Evolutionary conservation across 2,113 vertebrate species (phyloP).

Genomic region (Seriola quinqueradiata): DNA sequence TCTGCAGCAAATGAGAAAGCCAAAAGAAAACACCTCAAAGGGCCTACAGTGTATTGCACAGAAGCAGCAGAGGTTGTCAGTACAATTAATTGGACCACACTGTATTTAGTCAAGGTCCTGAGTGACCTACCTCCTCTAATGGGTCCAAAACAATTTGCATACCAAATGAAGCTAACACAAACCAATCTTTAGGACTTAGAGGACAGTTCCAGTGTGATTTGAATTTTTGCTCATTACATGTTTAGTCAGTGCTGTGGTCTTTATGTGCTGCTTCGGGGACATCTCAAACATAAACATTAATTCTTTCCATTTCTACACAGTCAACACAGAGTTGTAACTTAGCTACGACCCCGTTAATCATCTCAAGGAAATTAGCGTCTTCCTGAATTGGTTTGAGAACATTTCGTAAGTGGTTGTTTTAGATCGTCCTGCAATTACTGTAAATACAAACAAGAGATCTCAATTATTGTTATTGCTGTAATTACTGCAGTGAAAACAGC

Average conservation of each 20-base stretch:
- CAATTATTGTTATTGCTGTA: background rate
- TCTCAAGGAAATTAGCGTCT: background rate
- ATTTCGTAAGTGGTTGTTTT: background rate
- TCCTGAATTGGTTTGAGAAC: background rate
- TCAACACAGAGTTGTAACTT: too few species aligned
- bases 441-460: background rate
- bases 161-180: slow-evolving; percentile 28
- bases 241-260: background rate
- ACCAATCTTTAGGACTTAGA: slow-evolving; percentile 5
- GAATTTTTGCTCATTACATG: background rate
- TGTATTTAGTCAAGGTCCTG: slow-evolving; percentile 54
- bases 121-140: slow-evolving; percentile 26
- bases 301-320: background rate
- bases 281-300: background rate
- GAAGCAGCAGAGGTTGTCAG: slow-evolving; percentile 53
- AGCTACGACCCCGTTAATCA: background rate
- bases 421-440: background rate
- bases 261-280: background rate
- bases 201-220: slow-evolving; percentile 1
- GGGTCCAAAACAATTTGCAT: slow-evolving; percentile 49
- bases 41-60: slow-evolving; percentile 41
- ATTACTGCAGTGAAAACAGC: background rate
- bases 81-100: slow-evolving; percentile 44
- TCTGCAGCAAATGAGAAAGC: slow-evolving; percentile 18
- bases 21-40: slow-evolving; percentile 35